Evolutionary conservation across 2,888 invertebrate genomes (phyloP), one percentile per base, ranked within the genome.

Genomic region (Strigamia transsilvanica): DNA sequence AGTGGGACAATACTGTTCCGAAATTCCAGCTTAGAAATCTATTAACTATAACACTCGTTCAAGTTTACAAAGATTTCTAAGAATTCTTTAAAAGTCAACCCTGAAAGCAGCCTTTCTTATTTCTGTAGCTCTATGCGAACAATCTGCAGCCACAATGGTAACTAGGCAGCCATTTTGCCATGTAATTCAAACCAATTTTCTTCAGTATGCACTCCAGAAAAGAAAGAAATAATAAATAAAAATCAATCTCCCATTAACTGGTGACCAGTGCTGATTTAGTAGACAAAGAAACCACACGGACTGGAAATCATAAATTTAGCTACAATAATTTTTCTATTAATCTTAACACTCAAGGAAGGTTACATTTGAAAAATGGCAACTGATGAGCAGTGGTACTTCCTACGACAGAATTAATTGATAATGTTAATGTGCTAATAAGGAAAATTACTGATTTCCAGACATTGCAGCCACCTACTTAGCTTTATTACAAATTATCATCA

Each of bases 391-490:
- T 38, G 38, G 38, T 38, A 38, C n/a, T 46, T 46, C 46, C 46
- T 46, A 46, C 15, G 15, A 46, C 38, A 38, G 0, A 6, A 38
- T 38, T 38, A 38, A 27, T 27, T 27, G 27, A 27, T 38, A 46
- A 56, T 56, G 56, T 56, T 56, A n/a, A 56, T 56, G 56, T 56
- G n/a, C 18, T 56, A 18, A 18, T 18, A 56, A n/a, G 56, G n/a
- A 56, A 56, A 56, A 56, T 56, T 56, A 56, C 56, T 56, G 56
- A 56, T 56, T 56, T 56, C 56, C 56, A 56, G 56, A 56, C 56
- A 56, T 56, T 56, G 56, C 21, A 56, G 56, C 21, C 56, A 56
- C 56, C 56, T 56, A 56, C 9, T 46, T 56, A 56, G 56, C 56
- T 56, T 56, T 56, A 56, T 56, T 56, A 56, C 56, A 56, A 56